Evolutionary conservation across 2,113 vertebrate genomes (phyloP), one percentile per base, ranked within the genome.

Genomic region (Diadophis punctatus): DNA sequence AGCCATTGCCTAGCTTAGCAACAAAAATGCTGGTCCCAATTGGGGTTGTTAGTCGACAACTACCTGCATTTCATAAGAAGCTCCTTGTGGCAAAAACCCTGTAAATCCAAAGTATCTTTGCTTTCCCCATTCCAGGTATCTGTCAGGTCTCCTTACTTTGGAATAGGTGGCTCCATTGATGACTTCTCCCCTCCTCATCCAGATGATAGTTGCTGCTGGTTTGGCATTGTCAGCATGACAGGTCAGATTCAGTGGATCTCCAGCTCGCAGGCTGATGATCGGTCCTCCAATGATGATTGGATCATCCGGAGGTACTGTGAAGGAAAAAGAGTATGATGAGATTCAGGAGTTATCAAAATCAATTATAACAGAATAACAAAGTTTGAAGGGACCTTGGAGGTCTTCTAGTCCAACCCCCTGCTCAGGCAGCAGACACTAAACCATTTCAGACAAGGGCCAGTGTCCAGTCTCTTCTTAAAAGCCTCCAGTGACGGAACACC

Each of bases 181-280:
- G 94, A 99, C 99, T 93, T 99, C 98, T 94, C 98, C 98, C 52
- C 98, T 98, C 63, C 98, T 93, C 95, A 99, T 97, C 99, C 99
- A 99, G 96, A 99, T 98, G 97, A 99, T 99, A 86, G 99, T 99
- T 52, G 99, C 99, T 0, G 99, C 99, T 0, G 99, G 99, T 94
- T 99, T 99, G 97, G 99, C 99, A 0, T 99, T 99, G 97, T 99
- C 98, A 0, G 99, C 99, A 0, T 99, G 99, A 96, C 99, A 99
- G 86, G 99, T 99, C 95, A 99, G 96, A 97, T 99, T 99, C 94
- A 99, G 98, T 6, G 98, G 98, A 94, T 99, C 99, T 4, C 99
- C 99, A 0, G 99, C 98, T 80, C 99, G 97, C 58, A 99, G 97
- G 96, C 99, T 99, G 96, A 99, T 98, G 96, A 99, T 97, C 0